Evolutionary conservation across 2,113 vertebrate genomes (phyloP).

Genomic region (Megalops atlanticus): DNA sequence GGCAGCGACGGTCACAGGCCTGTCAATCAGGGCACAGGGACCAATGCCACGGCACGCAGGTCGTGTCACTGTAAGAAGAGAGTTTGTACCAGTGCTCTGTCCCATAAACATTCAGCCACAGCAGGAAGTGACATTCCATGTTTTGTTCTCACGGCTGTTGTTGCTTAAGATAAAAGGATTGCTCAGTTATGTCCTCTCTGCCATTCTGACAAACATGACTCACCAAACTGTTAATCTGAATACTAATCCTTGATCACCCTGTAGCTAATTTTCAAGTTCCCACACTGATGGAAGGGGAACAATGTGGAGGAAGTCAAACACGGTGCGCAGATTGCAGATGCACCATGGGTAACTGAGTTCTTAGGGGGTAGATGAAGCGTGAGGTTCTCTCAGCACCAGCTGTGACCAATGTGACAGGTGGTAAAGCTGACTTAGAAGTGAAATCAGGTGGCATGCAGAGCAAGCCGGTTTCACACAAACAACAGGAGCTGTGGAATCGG

Average conservation of each 20-base stretch:
- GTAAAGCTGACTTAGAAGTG: neutral
- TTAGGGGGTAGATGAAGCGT: neutral
- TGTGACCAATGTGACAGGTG: neutral
- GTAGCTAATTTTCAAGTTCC: neutral
- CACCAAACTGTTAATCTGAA: neutral
- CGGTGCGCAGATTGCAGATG: neutral
- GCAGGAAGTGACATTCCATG: too few relatives aligned
- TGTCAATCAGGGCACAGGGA: too few relatives aligned
- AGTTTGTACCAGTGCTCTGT: neutral
- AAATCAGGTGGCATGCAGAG: neutral
- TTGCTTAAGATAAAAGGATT: too few relatives aligned
- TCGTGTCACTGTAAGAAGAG: neutral
- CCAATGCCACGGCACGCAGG: too few relatives aligned
- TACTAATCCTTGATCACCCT: neutral
- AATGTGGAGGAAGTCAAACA: neutral
- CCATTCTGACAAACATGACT: too few relatives aligned
- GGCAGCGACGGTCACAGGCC: too few relatives aligned
- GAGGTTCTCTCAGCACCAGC: slow-evolving; percentile 1
- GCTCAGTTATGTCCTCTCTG: too few relatives aligned
- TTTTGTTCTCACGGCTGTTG: too few relatives aligned
- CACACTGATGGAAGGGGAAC: neutral
- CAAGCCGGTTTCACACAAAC: slow-evolving; percentile 8
- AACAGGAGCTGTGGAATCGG: slow-evolving; percentile 9
- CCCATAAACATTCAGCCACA: neutral
- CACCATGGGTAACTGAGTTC: neutral